phyloP scores from a whole-genome alignment of 2,113 vertebrate genomes.

The Toxotes chatareus region DNA sequence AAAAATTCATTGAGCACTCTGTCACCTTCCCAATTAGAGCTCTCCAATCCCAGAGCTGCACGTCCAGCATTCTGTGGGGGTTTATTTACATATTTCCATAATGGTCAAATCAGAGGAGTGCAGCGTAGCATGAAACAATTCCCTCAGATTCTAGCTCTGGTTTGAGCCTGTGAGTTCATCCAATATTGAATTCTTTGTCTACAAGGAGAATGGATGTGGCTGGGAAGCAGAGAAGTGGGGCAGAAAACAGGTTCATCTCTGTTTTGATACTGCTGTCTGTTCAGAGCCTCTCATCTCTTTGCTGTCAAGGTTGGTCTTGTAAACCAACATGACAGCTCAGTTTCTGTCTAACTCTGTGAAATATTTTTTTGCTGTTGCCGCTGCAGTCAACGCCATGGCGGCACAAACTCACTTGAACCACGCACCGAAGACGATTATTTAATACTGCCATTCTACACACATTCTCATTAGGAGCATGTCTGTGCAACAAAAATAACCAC shows the following conservation, averaged over 20 bases:
- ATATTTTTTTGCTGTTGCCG: slow-evolving; percentile 9
- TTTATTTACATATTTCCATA: slow-evolving; percentile 73
- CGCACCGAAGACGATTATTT: slow-evolving; percentile 51
- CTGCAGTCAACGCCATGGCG: not conserved
- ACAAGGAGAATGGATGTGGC: slow-evolving; percentile 49
- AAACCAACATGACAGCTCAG: slow-evolving; percentile 46
- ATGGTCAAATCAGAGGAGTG: slow-evolving; percentile 57
- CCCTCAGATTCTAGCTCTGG: slow-evolving; percentile 48
- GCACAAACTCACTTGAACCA: slow-evolving; percentile 24
- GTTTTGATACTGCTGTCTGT: slow-evolving; percentile 51
- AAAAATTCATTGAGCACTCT: slow-evolving; percentile 35
- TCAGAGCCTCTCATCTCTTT: slow-evolving; percentile 47
- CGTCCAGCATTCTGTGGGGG: slow-evolving; percentile 12
- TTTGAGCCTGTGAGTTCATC: slow-evolving; percentile 56
- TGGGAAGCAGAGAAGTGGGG: slow-evolving; percentile 67
- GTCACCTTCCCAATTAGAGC: slow-evolving; percentile 59
- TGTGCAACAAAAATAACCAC: slow-evolving; percentile 52
- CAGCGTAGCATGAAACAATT: slow-evolving; percentile 63
- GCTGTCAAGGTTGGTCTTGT: slow-evolving; percentile 52
- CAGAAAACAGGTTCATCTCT: slow-evolving; percentile 63
- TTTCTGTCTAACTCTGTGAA: slow-evolving; percentile 52
- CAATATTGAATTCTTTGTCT: slow-evolving; percentile 72
- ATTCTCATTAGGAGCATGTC: slow-evolving; percentile 56
- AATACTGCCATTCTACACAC: slow-evolving; percentile 44
- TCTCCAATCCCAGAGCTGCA: slow-evolving; percentile 23